phyloP scores from a whole-genome alignment of 2,113 vertebrate species.

The Pelecanus crispus region DNA sequence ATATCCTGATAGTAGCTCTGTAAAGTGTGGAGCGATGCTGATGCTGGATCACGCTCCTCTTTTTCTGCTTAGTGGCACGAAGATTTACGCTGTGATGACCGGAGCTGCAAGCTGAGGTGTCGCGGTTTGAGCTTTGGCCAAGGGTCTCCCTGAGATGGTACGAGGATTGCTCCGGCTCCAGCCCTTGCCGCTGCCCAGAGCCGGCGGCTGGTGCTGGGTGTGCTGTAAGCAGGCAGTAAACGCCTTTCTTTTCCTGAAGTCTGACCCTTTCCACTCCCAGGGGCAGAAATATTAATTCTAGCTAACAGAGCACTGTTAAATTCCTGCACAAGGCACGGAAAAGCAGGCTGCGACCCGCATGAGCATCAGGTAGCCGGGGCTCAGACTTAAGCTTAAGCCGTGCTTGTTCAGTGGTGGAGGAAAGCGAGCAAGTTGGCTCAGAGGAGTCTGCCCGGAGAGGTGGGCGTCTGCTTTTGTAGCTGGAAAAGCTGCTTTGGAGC shows the following conservation, averaged over 20 bases:
- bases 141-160: background rate
- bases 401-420: background rate
- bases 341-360: background rate
- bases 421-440: background rate
- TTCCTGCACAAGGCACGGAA: background rate
- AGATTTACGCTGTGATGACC: accelerated
- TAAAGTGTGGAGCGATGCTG: too few species aligned
- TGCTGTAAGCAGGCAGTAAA: background rate
- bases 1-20: background rate
- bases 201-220: background rate
- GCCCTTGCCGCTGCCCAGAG: background rate
- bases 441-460: background rate
- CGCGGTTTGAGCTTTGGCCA: background rate
- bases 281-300: background rate
- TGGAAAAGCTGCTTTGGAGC: background rate
- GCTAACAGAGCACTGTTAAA: accelerated
- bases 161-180: background rate
- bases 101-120: background rate
- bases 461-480: background rate
- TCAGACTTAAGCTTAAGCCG: background rate
- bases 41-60: background rate
- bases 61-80: background rate
- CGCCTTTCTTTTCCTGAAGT: background rate
- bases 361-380: too few species aligned
- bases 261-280: background rate